Evolutionary conservation across 2,797 vertebrate species (phyloP).

Genomic region (Astyanax mexicanus): DNA sequence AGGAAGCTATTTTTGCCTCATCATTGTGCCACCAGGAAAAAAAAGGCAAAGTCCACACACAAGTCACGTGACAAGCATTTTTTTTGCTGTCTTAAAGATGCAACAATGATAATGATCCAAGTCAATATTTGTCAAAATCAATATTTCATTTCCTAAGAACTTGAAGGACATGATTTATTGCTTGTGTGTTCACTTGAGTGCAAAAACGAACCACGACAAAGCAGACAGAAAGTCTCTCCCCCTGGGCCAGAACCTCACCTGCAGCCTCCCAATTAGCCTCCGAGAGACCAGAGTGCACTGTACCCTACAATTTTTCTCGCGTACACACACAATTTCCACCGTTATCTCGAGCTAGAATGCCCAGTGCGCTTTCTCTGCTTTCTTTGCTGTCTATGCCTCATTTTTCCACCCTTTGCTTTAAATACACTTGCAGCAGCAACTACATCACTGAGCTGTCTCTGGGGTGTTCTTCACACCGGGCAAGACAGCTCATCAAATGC

Average conservation of each 20-base stretch:
- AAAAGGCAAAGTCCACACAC: not conserved
- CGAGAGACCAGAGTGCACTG: slow-evolving; percentile 50
- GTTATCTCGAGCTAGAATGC: not conserved
- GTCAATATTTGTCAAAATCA: not conserved
- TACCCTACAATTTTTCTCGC: not conserved
- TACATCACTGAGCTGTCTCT: not conserved
- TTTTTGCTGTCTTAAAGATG: not conserved
- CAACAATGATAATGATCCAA: not conserved
- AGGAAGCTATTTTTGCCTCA: slow-evolving; percentile 20
- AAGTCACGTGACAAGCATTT: not conserved
- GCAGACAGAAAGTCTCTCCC: slow-evolving; percentile 37
- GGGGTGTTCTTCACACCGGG: not conserved
- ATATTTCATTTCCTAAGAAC: not conserved
- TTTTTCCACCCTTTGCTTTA: slow-evolving; percentile 3
- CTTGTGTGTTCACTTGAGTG: not conserved
- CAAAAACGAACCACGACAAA: slow-evolving; percentile 43
- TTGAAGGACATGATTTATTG: not conserved
- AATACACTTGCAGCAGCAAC: not conserved
- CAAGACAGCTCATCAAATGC: not conserved
- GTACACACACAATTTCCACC: not conserved
- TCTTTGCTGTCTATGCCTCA: not conserved
- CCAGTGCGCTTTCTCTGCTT: not conserved
- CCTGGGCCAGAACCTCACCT: slow-evolving; percentile 52
- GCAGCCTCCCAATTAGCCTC: slow-evolving; percentile 66
- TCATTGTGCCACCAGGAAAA: not conserved